phyloP scores from a whole-genome alignment of 2,888 invertebrate genomes.

The Cosmia pyralina region DNA sequence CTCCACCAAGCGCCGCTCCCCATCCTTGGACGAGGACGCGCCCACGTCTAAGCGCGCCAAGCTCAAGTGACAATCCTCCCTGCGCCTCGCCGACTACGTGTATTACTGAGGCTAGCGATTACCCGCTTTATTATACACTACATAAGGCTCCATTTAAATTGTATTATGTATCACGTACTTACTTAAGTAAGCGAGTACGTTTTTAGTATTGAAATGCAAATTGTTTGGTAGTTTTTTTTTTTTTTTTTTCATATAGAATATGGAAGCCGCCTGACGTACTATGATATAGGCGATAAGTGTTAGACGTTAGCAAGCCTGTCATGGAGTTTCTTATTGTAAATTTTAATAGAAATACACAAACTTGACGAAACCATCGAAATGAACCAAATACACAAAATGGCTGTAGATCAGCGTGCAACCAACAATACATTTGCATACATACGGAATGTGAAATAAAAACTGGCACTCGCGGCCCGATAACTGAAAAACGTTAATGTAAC shows the following conservation, averaged over 20 bases:
- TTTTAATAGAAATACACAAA: constrained; percentile 29
- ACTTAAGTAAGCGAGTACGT: constrained; percentile 41
- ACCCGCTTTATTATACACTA: constrained; percentile 18
- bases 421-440: not conserved
- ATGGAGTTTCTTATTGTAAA: constrained; percentile 17
- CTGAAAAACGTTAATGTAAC: not conserved
- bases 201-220: constrained; percentile 44
- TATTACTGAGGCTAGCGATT: constrained; percentile 70
- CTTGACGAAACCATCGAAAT: constrained; percentile 52
- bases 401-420: constrained; percentile 17
- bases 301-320: constrained; percentile 23
- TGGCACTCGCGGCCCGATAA: too few relatives aligned
- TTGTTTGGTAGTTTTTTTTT: constrained; percentile 31
- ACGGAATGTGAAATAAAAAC: not conserved
- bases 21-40: constrained; percentile 64
- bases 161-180: constrained; percentile 35
- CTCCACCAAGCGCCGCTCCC: constrained; percentile 59
- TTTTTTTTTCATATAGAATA: not conserved
- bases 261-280: constrained; percentile 30
- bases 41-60: constrained; percentile 74
- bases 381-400: constrained; percentile 42
- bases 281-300: constrained; percentile 25
- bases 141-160: constrained; percentile 45
- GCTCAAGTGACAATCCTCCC: constrained; percentile 77
- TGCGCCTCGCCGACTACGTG: constrained; percentile 74